Conservation (phyloP, 2,113 vertebrate species). For the Perccottus glenii region DNA sequence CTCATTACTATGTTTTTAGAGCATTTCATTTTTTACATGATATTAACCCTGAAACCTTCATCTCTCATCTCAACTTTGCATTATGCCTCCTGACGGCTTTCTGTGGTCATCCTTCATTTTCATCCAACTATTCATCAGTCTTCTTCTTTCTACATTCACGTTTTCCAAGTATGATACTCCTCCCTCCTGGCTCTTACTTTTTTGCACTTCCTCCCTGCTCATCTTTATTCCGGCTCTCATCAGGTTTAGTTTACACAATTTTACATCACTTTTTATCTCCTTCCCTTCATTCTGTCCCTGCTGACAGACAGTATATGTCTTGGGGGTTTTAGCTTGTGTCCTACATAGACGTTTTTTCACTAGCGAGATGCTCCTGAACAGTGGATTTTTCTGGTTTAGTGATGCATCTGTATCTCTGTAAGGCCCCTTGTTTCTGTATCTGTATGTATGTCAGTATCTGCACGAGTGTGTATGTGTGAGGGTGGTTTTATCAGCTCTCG, state of each 20-base stretch:
- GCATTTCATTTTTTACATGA: neutral
- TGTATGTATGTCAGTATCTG: constrained; percentile 31
- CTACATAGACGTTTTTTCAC: constrained; percentile 23
- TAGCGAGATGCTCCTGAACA: neutral
- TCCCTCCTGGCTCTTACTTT: neutral
- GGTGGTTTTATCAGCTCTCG: constrained; percentile 65
- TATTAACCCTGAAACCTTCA: constrained; percentile 4
- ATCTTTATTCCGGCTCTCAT: constrained; percentile 44
- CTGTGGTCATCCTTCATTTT: constrained; percentile 7
- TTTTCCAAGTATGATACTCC: neutral
- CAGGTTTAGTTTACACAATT: constrained; percentile 19
- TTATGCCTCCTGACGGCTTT: constrained; percentile 34
- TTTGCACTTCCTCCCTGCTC: constrained; percentile 10
- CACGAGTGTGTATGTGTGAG: neutral
- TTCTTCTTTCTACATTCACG: constrained; percentile 1
- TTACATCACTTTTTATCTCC: constrained; percentile 31
- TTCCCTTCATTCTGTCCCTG: constrained; percentile 8
- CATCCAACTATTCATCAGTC: constrained; percentile 18
- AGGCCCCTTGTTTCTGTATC: constrained; percentile 39
- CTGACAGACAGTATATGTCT: constrained; percentile 23
- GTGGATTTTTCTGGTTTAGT: constrained; percentile 29
- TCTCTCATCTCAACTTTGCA: constrained; percentile 10
- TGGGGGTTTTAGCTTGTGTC: constrained; percentile 22
- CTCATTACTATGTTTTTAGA: constrained; percentile 1
- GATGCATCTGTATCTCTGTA: constrained; percentile 50